Evolutionary conservation across 2,888 invertebrate species (phyloP).

Genomic region (Liposcelis brunnea): DNA sequence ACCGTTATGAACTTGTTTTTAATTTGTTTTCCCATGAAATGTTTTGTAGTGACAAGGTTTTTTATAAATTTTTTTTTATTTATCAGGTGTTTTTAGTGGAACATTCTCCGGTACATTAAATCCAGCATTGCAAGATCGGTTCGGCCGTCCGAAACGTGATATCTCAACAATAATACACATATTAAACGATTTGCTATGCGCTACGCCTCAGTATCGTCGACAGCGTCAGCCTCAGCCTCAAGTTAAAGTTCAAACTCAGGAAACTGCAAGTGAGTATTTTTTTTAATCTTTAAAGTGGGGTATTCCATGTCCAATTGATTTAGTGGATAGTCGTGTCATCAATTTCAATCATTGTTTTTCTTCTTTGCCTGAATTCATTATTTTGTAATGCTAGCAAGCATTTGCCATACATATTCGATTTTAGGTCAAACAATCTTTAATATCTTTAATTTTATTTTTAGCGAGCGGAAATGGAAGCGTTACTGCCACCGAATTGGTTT

Average conservation of each 20-base stretch:
- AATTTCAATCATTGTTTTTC: too few species aligned
- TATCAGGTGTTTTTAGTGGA: constrained; percentile 29
- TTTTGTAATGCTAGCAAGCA: too few species aligned
- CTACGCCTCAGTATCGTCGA: constrained; percentile 47
- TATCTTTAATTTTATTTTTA: too few species aligned
- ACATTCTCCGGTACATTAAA: constrained; percentile 83
- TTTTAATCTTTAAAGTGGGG: background rate
- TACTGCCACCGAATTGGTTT: too few species aligned
- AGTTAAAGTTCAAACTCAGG: constrained; percentile 18
- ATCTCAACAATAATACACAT: constrained; percentile 93
- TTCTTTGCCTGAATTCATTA: too few species aligned
- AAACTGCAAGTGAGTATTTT: constrained; percentile 11
- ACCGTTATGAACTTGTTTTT: background rate
- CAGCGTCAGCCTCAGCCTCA: constrained; percentile 20
- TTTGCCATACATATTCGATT: too few species aligned
- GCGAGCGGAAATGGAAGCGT: too few species aligned
- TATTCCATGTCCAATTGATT: too few species aligned
- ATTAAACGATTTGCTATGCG: constrained; percentile 81
- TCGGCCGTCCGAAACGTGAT: constrained; percentile 80
- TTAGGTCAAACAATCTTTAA: too few species aligned
- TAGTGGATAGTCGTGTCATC: too few species aligned
- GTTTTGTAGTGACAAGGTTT: too few species aligned
- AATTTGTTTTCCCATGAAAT: too few species aligned
- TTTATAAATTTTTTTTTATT: background rate
- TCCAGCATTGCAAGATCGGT: constrained; percentile 79